Percentiles rank a stretch among this genome's conserved stretches.
Evolutionary conservation across 1,140 invertebrate species (phyloP).

Genomic region (Monomorium pharaonis): DNA sequence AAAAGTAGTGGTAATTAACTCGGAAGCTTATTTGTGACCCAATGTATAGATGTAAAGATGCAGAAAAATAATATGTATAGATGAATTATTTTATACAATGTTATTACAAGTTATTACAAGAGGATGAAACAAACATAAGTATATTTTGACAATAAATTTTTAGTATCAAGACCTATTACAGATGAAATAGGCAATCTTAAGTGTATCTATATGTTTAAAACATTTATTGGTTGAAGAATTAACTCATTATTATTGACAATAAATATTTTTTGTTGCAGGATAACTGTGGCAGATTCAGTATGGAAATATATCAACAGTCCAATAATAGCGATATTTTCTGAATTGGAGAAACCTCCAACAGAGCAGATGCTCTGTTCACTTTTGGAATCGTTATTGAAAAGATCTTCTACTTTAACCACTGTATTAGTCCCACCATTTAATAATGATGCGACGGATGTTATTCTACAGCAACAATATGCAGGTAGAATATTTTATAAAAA

Average conservation of each 20-base stretch:
- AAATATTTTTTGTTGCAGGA: conserved; percentile 23
- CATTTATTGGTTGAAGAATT: no score
- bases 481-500: conserved; percentile 59
- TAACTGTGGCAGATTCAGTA: conserved; percentile 68
- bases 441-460: conserved; percentile 55
- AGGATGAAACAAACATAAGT: not conserved
- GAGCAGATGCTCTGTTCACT: conserved; percentile 72
- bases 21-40: no score
- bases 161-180: no score
- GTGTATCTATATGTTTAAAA: no score
- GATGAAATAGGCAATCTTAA: no score
- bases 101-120: no score
- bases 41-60: no score
- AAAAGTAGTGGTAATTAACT: no score
- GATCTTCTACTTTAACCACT: conserved; percentile 75
- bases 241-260: no score
- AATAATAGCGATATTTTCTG: conserved; percentile 75
- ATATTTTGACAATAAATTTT: not conserved
- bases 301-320: conserved; percentile 78
- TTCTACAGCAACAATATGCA: conserved; percentile 70
- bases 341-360: conserved; percentile 68
- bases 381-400: conserved; percentile 75
- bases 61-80: no score
- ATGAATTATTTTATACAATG: not conserved
- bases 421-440: conserved; percentile 76